Conservation (phyloP, 2,888 invertebrate genomes). For the Resseliella maxima region DNA sequence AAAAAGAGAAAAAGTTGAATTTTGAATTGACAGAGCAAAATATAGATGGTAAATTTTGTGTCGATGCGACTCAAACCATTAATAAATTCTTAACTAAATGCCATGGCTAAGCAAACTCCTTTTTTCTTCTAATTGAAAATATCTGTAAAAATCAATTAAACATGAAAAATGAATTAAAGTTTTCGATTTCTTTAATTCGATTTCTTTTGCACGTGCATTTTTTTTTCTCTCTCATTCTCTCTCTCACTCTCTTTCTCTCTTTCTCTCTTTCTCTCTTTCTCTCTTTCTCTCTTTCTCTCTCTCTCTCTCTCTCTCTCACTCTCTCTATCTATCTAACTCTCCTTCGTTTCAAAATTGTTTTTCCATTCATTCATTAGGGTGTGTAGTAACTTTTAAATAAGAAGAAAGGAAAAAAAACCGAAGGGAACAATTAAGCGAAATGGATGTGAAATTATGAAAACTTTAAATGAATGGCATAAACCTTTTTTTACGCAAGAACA, state of each 20-base stretch:
- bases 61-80: neutral
- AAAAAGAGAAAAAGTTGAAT: too few relatives aligned
- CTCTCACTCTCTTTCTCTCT: neutral
- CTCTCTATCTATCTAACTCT: neutral
- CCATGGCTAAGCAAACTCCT: neutral
- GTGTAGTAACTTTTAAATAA: neutral
- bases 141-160: conserved; percentile 58
- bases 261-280: neutral
- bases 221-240: conserved; percentile 4
- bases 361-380: neutral
- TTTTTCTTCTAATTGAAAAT: conserved; percentile 57
- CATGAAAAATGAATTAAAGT: conserved; percentile 58
- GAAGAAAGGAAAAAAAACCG: neutral
- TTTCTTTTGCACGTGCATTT: conserved; percentile 43
- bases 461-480: neutral
- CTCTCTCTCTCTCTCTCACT: neutral
- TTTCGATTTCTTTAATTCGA: conserved; percentile 38
- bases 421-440: too few relatives aligned
- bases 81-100: neutral
- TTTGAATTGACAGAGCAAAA: neutral
- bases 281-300: neutral
- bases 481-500: conserved; percentile 21
- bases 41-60: conserved; percentile 9
- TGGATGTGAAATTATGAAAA: neutral
- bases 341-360: too few relatives aligned